Evolutionary conservation across 2,797 vertebrate genomes (phyloP).

Genomic region (Hylomyscus alleni): DNA sequence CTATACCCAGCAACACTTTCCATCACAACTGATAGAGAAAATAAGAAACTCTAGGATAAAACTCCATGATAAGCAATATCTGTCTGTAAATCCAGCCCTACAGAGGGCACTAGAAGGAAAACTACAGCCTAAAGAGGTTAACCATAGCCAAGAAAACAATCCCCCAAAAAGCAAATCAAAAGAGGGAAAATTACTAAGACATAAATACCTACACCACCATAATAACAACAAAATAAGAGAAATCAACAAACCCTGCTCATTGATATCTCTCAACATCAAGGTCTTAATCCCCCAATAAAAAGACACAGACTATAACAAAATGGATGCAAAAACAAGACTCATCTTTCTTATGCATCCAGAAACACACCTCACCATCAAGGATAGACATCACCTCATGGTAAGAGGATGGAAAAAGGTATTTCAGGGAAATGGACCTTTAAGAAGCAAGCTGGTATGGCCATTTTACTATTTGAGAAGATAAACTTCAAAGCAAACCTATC

Average conservation of each 20-base stretch:
- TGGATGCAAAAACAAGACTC: background rate
- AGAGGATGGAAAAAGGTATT: background rate
- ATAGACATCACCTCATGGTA: background rate
- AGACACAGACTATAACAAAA: background rate
- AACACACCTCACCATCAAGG: background rate
- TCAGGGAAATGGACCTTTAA: background rate
- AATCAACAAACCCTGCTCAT: background rate
- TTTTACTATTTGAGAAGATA: background rate
- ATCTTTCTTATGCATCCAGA: background rate
- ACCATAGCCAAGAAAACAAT: background rate
- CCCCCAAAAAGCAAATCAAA: background rate
- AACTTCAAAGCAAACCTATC: background rate
- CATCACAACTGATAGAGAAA: background rate
- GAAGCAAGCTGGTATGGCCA: background rate
- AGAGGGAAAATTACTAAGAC: background rate
- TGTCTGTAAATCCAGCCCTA: background rate
- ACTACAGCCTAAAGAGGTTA: background rate
- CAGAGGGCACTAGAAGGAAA: background rate
- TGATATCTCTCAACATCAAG: background rate
- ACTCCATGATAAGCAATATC: background rate
- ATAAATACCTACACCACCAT: background rate
- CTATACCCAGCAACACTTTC: background rate
- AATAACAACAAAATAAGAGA: background rate
- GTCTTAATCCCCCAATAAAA: background rate
- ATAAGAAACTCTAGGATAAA: background rate